Evolutionary conservation across 64 coral and sea anemone species (phyloP).

Genomic region (Montipora sp.): DNA sequence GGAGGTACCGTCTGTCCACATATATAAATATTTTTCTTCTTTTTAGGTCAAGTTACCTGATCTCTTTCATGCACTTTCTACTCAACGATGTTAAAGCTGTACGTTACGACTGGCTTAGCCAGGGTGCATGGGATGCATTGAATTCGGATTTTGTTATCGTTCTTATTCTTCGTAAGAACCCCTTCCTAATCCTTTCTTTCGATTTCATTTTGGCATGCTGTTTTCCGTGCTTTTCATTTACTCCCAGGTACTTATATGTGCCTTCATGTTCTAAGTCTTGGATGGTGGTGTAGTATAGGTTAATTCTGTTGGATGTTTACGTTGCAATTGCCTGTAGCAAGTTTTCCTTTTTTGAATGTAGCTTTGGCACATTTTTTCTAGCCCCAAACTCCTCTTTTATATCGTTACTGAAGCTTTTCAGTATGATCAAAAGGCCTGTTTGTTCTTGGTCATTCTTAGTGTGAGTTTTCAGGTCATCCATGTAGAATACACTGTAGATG

Average conservation of each 20-base stretch:
- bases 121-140: not conserved
- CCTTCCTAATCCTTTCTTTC: not conserved
- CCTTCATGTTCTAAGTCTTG: slow-evolving; percentile 5
- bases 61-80: slow-evolving; percentile 7
- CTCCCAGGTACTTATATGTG: slow-evolving; percentile 3
- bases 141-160: not conserved
- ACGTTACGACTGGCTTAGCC: not conserved
- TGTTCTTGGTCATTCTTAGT: slow-evolving; percentile 21
- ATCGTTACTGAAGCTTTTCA: slow-evolving; percentile 34
- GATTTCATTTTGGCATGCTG: not conserved
- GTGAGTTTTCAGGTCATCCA: slow-evolving; percentile 20
- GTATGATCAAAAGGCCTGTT: not conserved
- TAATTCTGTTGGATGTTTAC: not conserved
- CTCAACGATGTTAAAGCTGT: slow-evolving; percentile 7
- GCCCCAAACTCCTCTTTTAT: slow-evolving; percentile 20
- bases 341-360: not conserved
- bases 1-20: too few relatives aligned
- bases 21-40: too few relatives aligned
- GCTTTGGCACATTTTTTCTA: slow-evolving; percentile 19
- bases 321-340: not conserved
- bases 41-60: not conserved
- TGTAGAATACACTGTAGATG: slow-evolving; percentile 14
- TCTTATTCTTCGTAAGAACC: not conserved
- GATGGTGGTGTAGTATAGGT: not conserved
- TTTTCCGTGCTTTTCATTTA: slow-evolving; percentile 8